Conservation (phyloP, 1,140 invertebrate species). For the Diplogasteroides magnus region DNA sequence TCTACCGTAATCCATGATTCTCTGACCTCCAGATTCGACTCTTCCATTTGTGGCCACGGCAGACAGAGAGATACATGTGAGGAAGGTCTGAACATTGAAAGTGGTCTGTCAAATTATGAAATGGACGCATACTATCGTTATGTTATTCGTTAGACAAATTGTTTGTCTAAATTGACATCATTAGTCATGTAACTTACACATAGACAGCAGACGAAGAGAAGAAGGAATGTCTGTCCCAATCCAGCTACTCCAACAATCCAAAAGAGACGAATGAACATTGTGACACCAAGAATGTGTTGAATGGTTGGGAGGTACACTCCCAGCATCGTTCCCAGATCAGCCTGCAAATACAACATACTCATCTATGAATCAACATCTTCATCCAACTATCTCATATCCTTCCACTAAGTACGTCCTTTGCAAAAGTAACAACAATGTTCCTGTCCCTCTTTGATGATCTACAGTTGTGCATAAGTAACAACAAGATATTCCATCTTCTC, state of each 20-base stretch:
- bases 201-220: constrained; percentile 84
- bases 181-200: constrained; percentile 39
- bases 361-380: constrained; percentile 11
- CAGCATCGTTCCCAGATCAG: constrained; percentile 80
- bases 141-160: neutral
- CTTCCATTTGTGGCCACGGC: constrained; percentile 99
- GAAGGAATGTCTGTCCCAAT: constrained; percentile 81
- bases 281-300: constrained; percentile 98
- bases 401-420: constrained; percentile 19
- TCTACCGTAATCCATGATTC: too few species aligned
- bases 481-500: constrained; percentile 4
- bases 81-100: constrained; percentile 94
- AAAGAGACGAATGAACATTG: constrained; percentile 94
- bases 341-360: constrained; percentile 33
- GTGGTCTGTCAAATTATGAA: constrained; percentile 41
- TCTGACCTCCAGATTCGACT: constrained; percentile 66
- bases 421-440: constrained; percentile 15
- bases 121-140: constrained; percentile 4
- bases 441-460: constrained; percentile 8
- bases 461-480: constrained; percentile 3
- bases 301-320: constrained; percentile 97
- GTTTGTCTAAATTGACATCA: neutral
- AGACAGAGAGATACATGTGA: constrained; percentile 96
- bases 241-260: constrained; percentile 99
- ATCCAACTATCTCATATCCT: constrained; percentile 13